Evolutionary conservation across 2,888 invertebrate genomes (phyloP).

Genomic region (Zygaena filipendulae): DNA sequence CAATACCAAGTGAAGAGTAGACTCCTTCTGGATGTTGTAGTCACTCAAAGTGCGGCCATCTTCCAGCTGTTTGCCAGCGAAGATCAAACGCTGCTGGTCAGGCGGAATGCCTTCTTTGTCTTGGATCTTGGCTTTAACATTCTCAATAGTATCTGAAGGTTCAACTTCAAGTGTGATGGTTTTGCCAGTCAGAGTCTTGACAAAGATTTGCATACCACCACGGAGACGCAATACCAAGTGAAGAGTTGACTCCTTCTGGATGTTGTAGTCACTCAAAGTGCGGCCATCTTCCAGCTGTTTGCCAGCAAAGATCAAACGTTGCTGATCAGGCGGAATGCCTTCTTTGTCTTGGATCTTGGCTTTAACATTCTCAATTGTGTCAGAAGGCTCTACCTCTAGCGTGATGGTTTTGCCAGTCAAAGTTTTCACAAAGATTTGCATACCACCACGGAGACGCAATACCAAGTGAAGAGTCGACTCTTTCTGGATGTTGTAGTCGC

Average conservation of each 20-base stretch:
- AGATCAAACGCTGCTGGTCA: slow-evolving; percentile 19
- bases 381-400: slow-evolving; percentile 25
- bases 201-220: slow-evolving; percentile 23
- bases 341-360: slow-evolving; percentile 28
- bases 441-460: slow-evolving; percentile 24
- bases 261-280: slow-evolving; percentile 24
- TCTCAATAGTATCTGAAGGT: slow-evolving; percentile 19
- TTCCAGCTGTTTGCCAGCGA: slow-evolving; percentile 19
- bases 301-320: slow-evolving; percentile 26
- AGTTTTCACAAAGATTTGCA: slow-evolving; percentile 30
- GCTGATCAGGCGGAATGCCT: slow-evolving; percentile 28
- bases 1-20: slow-evolving; percentile 20
- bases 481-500: slow-evolving; percentile 32
- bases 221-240: slow-evolving; percentile 20
- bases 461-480: slow-evolving; percentile 25
- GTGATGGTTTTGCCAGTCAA: slow-evolving; percentile 29
- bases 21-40: slow-evolving; percentile 22
- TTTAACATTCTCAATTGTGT: slow-evolving; percentile 27
- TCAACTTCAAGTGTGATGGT: slow-evolving; percentile 27
- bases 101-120: slow-evolving; percentile 20
- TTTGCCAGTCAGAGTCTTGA: slow-evolving; percentile 24
- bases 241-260: slow-evolving; percentile 21
- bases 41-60: slow-evolving; percentile 19
- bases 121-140: slow-evolving; percentile 20
- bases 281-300: slow-evolving; percentile 27